A percentile compares a stretch with the other conserved stretches of the same genome.
Conservation (phyloP, 2,888 invertebrate genomes). For the Axea sp. region DNA sequence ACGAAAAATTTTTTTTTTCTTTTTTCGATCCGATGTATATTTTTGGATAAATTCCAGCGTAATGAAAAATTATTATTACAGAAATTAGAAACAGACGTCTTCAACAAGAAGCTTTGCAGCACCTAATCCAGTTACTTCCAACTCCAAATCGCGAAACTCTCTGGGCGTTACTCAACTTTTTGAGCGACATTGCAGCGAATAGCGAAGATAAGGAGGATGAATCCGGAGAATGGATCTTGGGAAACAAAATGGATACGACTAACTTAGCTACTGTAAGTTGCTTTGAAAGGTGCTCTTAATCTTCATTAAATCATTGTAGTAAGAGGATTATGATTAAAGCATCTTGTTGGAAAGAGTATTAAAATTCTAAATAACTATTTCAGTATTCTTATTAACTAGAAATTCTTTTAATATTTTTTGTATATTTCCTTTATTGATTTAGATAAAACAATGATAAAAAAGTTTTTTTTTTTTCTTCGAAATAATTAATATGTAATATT, state of each 20-base stretch:
- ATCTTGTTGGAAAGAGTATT: no score
- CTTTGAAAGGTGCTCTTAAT: conserved; percentile 1
- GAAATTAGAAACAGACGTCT: conserved; percentile 90
- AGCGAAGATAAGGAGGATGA: conserved; percentile 84
- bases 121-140: conserved; percentile 91
- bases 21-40: no score
- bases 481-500: no score
- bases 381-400: not conserved
- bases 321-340: conserved; percentile 15
- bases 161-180: conserved; percentile 89
- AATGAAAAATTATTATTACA: conserved; percentile 76
- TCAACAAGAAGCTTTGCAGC: conserved; percentile 90
- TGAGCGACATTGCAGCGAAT: conserved; percentile 87
- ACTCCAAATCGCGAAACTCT: conserved; percentile 94
- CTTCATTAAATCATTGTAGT: conserved; percentile 5
- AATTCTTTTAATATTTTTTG: no score
- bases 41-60: no score
- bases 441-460: no score
- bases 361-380: not conserved
- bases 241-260: conserved; percentile 96
- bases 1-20: no score
- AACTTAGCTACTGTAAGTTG: conserved; percentile 88
- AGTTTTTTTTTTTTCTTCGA: no score
- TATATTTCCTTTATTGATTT: no score
- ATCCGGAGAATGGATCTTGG: conserved; percentile 83